Evolutionary conservation across 2,888 invertebrate species (phyloP).

Genomic region (Dorcus parallelipipedus): DNA sequence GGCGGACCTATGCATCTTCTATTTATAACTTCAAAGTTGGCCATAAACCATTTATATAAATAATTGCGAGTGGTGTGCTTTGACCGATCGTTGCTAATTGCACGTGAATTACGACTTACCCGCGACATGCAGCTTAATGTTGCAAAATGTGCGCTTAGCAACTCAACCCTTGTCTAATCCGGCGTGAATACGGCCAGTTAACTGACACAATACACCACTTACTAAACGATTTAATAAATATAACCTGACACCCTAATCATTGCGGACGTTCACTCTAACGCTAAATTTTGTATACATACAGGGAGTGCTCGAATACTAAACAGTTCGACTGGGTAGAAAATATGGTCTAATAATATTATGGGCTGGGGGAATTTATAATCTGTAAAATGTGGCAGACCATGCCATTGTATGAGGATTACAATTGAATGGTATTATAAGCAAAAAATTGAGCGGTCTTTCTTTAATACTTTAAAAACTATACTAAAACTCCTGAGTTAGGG

Average conservation of each 20-base stretch:
- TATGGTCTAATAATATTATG: constrained; percentile 29
- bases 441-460: too few species aligned
- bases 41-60: constrained; percentile 40
- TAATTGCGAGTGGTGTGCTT: constrained; percentile 35
- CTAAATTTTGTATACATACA: too few species aligned
- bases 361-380: constrained; percentile 32
- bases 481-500: too few species aligned
- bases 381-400: constrained; percentile 28
- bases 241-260: constrained; percentile 25
- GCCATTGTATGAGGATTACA: constrained; percentile 1
- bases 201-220: constrained; percentile 22
- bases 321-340: constrained; percentile 15
- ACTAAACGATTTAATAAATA: constrained; percentile 30
- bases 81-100: constrained; percentile 37
- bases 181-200: constrained; percentile 23
- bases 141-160: constrained; percentile 8
- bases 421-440: too few species aligned
- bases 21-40: constrained; percentile 42
- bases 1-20: constrained; percentile 18
- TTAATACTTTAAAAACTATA: too few species aligned
- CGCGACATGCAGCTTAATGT: constrained; percentile 7
- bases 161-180: constrained; percentile 17
- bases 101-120: constrained; percentile 29
- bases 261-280: neutral
- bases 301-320: neutral